Conservation (phyloP, 2,113 vertebrate species). For the Motacilla alba region DNA sequence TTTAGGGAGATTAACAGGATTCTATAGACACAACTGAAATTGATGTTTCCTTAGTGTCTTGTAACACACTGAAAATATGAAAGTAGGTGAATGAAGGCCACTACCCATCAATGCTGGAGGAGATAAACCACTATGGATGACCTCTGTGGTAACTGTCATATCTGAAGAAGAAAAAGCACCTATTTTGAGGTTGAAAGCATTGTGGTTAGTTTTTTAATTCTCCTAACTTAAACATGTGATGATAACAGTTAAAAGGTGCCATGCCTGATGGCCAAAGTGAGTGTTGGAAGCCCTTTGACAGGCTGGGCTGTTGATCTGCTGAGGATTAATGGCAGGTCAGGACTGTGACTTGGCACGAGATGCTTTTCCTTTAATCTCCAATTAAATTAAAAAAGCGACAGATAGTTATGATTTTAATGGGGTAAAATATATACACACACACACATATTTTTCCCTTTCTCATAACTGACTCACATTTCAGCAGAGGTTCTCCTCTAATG, state of each 20-base stretch:
- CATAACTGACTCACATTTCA: not conserved
- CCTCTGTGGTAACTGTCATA: not conserved
- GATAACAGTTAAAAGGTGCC: not conserved
- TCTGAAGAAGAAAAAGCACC: not conserved
- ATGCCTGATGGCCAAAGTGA: not conserved
- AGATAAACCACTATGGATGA: not conserved
- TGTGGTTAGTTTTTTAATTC: not conserved
- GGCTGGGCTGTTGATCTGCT: not conserved
- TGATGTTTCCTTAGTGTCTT: not conserved
- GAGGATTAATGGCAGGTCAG: not conserved
- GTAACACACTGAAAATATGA: not conserved
- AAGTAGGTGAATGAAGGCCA: not conserved
- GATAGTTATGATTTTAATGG: not conserved
- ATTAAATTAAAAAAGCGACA: not conserved
- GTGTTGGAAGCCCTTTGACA: not conserved
- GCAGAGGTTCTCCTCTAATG: not conserved
- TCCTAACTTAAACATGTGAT: accelerated
- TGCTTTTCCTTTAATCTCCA: not conserved
- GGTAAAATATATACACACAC: not conserved
- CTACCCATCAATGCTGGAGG: accelerated
- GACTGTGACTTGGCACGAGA: not conserved
- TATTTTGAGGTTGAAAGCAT: not conserved
- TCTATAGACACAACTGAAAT: not conserved
- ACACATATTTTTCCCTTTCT: not conserved
- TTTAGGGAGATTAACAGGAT: not conserved